A percentile compares a stretch with the other conserved stretches of the same genome.
These are phyloP conservation scores for Heliocidaris tuberculata DNA, from an alignment of 35 echinoderm and acorn worm species.

Conservation along the genomic window DNA sequence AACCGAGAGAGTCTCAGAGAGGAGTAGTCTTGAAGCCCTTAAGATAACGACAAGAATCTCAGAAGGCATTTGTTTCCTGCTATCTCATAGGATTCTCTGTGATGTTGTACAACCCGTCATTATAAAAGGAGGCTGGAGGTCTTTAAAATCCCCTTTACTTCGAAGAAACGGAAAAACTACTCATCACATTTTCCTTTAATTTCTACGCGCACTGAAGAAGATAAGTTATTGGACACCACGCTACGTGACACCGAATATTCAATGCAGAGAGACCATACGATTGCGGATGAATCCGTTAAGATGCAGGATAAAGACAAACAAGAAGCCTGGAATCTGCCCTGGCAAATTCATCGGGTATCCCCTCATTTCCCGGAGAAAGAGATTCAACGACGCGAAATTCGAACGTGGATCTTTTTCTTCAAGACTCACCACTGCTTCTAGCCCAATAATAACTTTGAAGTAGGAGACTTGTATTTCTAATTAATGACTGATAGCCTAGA, in stretches of 20 bases:
- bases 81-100: too few species aligned
- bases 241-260: not conserved
- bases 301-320: not conserved
- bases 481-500: conserved; percentile 8
- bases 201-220: too few species aligned
- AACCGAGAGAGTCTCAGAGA: too few species aligned
- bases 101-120: too few species aligned
- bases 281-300: not conserved
- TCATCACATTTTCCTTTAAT: too few species aligned
- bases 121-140: too few species aligned
- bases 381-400: not conserved
- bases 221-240: not conserved
- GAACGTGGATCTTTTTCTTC: not conserved
- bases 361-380: not conserved
- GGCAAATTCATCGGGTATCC: not conserved
- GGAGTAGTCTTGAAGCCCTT: too few species aligned
- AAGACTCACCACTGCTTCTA: not conserved
- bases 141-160: too few species aligned
- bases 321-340: not conserved
- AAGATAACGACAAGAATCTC: too few species aligned
- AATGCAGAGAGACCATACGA: not conserved
- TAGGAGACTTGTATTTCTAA: not conserved
- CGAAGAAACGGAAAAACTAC: too few species aligned
- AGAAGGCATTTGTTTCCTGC: too few species aligned
- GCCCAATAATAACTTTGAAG: not conserved